phyloP scores from a whole-genome alignment of 1,140 invertebrate genomes.

The Zeugodacus cucurbitae region DNA sequence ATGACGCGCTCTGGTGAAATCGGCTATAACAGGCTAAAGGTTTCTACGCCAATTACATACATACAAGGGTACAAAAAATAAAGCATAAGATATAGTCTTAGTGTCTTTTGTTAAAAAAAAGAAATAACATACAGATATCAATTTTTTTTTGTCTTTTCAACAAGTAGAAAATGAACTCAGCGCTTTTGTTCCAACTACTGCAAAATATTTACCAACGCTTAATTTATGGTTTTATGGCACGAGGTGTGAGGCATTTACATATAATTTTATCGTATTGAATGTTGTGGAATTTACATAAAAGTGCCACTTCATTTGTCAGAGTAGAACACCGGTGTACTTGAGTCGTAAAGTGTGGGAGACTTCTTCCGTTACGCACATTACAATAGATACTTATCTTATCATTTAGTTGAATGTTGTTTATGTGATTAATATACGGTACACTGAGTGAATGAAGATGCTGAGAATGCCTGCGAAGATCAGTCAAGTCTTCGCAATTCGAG shows the following conservation, averaged over 20 bases:
- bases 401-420: not conserved
- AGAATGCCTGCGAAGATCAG: not conserved
- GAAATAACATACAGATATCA: too few species aligned
- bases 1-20: too few species aligned
- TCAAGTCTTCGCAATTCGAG: not conserved
- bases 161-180: too few species aligned
- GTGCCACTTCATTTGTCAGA: not conserved
- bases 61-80: too few species aligned
- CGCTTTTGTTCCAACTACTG: not conserved
- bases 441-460: not conserved
- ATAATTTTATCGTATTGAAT: not conserved
- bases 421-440: not conserved
- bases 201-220: not conserved
- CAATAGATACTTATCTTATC: constrained; percentile 4
- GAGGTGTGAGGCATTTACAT: not conserved
- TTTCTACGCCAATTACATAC: too few species aligned
- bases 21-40: too few species aligned
- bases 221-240: not conserved
- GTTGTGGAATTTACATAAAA: not conserved
- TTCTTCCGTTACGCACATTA: not conserved
- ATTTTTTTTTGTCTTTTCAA: too few species aligned
- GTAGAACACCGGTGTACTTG: not conserved
- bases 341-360: not conserved
- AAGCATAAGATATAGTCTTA: too few species aligned
- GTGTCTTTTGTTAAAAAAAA: too few species aligned